Evolutionary conservation across 2,113 vertebrate species (phyloP).

Genomic region (Saimiri boliviensis): DNA sequence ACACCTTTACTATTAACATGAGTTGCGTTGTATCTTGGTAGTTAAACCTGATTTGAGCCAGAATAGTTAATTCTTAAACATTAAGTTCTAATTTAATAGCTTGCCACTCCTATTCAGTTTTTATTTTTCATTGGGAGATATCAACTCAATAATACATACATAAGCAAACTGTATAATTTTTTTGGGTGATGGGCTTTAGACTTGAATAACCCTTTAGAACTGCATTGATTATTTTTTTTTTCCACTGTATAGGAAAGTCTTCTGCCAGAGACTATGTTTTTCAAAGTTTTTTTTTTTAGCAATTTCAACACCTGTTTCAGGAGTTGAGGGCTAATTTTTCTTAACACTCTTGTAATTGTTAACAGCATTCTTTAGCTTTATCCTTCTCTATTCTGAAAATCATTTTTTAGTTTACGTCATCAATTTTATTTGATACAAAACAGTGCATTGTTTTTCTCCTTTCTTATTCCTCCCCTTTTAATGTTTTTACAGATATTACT

Average conservation of each 20-base stretch:
- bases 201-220: neutral
- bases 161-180: neutral
- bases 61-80: neutral
- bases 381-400: neutral
- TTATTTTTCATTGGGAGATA: neutral
- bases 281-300: neutral
- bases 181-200: neutral
- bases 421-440: neutral
- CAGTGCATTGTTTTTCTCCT: neutral
- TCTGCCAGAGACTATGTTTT: no score
- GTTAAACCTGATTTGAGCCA: neutral
- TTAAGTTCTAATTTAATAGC: neutral
- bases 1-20: neutral
- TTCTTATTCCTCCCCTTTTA: neutral
- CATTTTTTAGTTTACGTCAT: neutral
- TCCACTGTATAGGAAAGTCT: no score
- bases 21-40: neutral
- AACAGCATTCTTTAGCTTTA: neutral
- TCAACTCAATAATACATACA: neutral
- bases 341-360: neutral
- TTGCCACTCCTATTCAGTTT: neutral
- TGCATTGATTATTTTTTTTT: neutral
- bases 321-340: neutral
- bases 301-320: neutral
- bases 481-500: neutral